Evolutionary conservation across 2,113 vertebrate genomes (phyloP), one percentile per base, ranked within the genome.

Genomic region (Ceyx melanurus): DNA sequence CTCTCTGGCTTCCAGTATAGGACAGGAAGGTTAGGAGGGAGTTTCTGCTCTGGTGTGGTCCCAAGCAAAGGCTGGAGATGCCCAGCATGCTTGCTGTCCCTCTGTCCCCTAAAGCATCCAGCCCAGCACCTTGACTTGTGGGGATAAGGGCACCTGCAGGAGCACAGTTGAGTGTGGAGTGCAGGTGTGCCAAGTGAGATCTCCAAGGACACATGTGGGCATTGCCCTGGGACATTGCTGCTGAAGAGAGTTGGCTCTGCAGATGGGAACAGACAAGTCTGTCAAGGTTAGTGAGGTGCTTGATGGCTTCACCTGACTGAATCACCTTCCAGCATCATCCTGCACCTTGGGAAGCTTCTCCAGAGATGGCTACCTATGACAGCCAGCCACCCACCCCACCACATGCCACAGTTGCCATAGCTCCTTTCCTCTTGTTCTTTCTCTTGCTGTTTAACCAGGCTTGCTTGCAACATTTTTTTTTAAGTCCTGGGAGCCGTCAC

Each of bases 131-230:
- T 33, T 12, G 3, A 3, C 8, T 35, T 1, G 0, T 3, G 13
- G 53, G 43, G 31, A 17, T 35, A 40, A 50, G 62, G 61, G 9
- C 45, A 67, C 16, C 31, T 85, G 37, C 71, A 79, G 53, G 40
- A 85, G 21, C 37, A 58, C 29, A 20, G 31, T 1, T 50, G 21
- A 17, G 12, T 57, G 75, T 53, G 29, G 22, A 40, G 8, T 46
- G 31, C n/a, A 2, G 1, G 2, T 70, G 53, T 54, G 45, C 29
- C 1, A 2, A 16, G 25, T 0, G 3, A n/a, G 11, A 28, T 42
- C 9, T 71, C 51, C 13, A 11, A 28, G 40, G 51, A 54, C 25
- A 21, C 2, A 1, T 1, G 2, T 35, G 43, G 42, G 22, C 48
- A 80, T 60, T 73, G 40, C 8, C 28, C 19, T 56, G 8, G 61